phyloP scores from a whole-genome alignment of 2,113 vertebrate genomes.

The Dicaeum eximium region DNA sequence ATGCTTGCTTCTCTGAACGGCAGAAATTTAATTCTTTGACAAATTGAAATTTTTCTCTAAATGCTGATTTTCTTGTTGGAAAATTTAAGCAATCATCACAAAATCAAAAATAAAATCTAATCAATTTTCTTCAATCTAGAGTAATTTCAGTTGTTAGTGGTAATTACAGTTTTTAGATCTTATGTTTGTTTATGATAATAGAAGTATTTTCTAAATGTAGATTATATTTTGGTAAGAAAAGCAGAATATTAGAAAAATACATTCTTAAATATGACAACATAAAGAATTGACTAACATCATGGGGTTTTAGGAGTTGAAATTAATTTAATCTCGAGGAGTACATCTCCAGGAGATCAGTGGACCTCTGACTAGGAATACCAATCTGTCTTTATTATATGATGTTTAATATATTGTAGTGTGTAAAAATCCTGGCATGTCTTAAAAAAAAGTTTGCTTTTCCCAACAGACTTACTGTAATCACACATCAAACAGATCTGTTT shows the following conservation, averaged over 20 bases:
- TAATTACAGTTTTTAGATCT: neutral
- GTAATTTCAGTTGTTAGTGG: neutral
- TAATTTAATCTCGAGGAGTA: neutral
- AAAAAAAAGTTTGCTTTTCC: neutral
- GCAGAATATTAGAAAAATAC: neutral
- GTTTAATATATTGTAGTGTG: neutral
- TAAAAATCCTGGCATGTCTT: neutral
- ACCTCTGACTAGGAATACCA: neutral
- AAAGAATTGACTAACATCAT: neutral
- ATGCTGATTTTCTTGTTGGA: neutral
- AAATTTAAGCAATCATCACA: neutral
- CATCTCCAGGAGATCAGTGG: neutral
- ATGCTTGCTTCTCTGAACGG: neutral
- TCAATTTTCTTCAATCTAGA: rapidly evolving
- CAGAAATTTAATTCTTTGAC: neutral
- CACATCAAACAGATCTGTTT: neutral
- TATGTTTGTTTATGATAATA: neutral
- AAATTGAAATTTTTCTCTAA: neutral
- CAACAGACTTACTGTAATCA: neutral
- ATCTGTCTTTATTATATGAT: neutral
- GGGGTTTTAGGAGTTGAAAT: neutral
- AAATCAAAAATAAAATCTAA: neutral
- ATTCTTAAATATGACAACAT: neutral
- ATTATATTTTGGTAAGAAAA: neutral
- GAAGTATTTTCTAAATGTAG: neutral